These are phyloP conservation scores for Hypothenemus hampei DNA, from an alignment of 1,140 invertebrate genomes.

Conservation along the genomic window DNA sequence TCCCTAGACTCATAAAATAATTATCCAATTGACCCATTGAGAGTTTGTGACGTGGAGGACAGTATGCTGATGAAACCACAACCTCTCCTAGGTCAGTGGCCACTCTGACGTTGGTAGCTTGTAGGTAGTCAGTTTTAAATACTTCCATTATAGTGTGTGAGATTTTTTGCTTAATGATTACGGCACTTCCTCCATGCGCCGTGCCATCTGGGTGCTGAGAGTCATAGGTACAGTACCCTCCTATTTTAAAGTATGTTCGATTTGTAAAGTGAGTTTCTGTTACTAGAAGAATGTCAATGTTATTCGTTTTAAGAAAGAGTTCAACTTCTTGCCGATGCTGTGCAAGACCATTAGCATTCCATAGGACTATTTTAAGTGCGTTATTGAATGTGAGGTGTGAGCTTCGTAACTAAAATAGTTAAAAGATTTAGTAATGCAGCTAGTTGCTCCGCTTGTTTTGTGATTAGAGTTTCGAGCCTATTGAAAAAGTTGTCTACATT, in stretches of 20 bases:
- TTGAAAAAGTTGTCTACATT: no score
- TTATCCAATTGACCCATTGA: slow-evolving; percentile 30
- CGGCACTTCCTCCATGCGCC: slow-evolving; percentile 24
- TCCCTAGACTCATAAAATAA: slow-evolving; percentile 39
- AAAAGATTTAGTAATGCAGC: slow-evolving; percentile 27
- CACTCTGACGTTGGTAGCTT: slow-evolving; percentile 39
- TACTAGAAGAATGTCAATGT: slow-evolving; percentile 20
- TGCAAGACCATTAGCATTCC: slow-evolving; percentile 34
- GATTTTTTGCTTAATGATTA: slow-evolving; percentile 6
- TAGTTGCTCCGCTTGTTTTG: slow-evolving; percentile 13
- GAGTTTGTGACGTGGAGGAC: slow-evolving; percentile 36
- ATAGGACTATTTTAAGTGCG: slow-evolving; percentile 20
- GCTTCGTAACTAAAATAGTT: slow-evolving; percentile 29
- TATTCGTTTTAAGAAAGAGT: slow-evolving; percentile 28
- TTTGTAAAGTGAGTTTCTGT: background rate
- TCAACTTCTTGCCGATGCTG: slow-evolving; percentile 28
- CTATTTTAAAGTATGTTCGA: background rate
- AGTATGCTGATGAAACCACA: slow-evolving; percentile 38
- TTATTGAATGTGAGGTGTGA: slow-evolving; percentile 15
- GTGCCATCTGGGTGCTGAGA: background rate
- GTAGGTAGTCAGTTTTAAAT: slow-evolving; percentile 10
- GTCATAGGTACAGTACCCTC: background rate
- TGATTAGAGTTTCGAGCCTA: background rate
- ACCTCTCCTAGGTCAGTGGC: slow-evolving; percentile 21
- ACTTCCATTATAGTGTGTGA: background rate